Percentiles rank a stretch among this genome's conserved stretches.
Evolutionary conservation across 2,113 vertebrate species (phyloP).

Genomic region (Coturnix japonica): DNA sequence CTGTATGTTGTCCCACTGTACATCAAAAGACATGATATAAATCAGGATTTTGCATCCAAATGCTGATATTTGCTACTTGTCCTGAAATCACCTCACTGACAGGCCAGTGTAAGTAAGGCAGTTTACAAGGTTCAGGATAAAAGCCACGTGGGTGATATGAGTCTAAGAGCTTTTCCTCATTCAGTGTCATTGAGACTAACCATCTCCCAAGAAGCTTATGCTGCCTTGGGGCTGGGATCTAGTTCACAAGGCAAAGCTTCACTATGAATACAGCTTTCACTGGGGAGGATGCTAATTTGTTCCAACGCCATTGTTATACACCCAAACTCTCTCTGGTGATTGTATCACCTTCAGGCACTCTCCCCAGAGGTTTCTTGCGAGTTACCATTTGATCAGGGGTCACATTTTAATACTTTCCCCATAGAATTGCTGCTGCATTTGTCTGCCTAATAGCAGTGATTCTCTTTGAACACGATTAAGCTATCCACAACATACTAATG

Average conservation of each 20-base stretch:
- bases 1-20: neutral
- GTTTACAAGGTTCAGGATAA: neutral
- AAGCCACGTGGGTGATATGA: neutral
- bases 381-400: conserved; percentile 14
- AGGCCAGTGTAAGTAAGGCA: neutral
- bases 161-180: neutral
- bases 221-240: neutral
- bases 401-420: neutral
- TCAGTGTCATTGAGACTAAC: neutral
- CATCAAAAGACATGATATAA: neutral
- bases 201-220: neutral
- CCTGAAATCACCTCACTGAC: neutral
- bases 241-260: neutral
- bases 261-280: neutral
- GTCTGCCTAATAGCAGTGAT: neutral
- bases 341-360: neutral
- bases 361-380: neutral
- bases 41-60: neutral
- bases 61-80: neutral
- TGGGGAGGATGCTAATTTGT: neutral
- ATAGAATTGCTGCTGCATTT: neutral
- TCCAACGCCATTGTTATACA: neutral
- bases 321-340: neutral
- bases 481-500: conserved; percentile 26
- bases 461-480: conserved; percentile 11